Conservation (phyloP, 92 coral and sea anemone species). For the Paramuricea clavata region DNA sequence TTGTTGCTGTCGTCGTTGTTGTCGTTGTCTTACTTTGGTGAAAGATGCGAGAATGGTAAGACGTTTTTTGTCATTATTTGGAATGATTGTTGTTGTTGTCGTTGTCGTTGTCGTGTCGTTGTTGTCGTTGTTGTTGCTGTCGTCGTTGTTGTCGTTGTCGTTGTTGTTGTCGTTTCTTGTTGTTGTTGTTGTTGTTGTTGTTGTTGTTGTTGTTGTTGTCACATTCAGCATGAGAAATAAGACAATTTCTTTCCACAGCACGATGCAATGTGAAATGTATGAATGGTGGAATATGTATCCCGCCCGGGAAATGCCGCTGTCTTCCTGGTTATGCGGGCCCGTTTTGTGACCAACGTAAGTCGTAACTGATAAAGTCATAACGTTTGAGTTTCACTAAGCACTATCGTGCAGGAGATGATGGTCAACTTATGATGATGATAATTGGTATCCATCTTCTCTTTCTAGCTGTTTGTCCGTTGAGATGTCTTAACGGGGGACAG, state of each 20-base stretch:
- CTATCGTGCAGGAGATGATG: no score
- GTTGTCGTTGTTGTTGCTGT: no score
- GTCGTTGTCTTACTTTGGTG: conserved; percentile 71
- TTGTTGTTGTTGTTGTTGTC: no score
- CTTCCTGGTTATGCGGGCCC: conserved; percentile 36
- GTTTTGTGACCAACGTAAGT: conserved; percentile 33
- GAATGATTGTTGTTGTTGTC: no score
- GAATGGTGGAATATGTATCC: conserved; percentile 39
- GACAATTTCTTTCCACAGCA: conserved; percentile 15
- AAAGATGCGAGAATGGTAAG: conserved; percentile 36
- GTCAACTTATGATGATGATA: background rate
- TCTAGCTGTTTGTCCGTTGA: conserved; percentile 75
- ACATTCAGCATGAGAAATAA: no score
- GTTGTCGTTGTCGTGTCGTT: no score
- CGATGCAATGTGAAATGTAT: conserved; percentile 31
- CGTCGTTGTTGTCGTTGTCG: no score
- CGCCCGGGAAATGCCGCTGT: conserved; percentile 42
- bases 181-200: no score
- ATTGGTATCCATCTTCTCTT: background rate
- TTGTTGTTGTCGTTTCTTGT: background rate
- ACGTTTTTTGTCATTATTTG: background rate
- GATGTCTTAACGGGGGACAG: conserved; percentile 89
- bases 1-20: no score
- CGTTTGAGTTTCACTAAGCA: background rate
- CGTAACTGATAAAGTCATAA: background rate